These are phyloP conservation scores for Phaonia tiefii DNA, from an alignment of 2,888 invertebrate genomes.

Conservation along the genomic window DNA sequence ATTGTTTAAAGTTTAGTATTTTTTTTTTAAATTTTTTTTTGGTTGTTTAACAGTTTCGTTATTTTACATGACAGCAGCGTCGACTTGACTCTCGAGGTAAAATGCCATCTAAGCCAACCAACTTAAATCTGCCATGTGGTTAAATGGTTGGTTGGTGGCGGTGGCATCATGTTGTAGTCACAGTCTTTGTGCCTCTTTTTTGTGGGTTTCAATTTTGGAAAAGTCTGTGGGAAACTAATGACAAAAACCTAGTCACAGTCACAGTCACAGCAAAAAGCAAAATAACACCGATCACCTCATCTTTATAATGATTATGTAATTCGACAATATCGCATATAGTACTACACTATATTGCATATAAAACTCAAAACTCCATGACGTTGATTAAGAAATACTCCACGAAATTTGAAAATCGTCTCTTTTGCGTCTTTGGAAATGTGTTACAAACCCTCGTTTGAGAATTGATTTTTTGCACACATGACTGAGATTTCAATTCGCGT, in stretches of 20 bases:
- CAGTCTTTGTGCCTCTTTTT: not conserved
- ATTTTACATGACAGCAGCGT: not conserved
- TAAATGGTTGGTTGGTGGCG: too few relatives aligned
- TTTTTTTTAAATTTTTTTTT: too few relatives aligned
- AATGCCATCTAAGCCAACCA: too few relatives aligned
- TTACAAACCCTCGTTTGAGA: not conserved
- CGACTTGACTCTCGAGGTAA: too few relatives aligned
- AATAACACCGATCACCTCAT: conserved; percentile 26
- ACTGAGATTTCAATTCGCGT: conserved; percentile 10
- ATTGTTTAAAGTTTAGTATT: too few relatives aligned
- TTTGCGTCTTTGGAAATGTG: not conserved
- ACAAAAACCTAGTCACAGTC: not conserved
- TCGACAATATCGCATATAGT: not conserved
- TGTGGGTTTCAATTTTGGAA: conserved; percentile 17
- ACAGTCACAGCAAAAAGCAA: conserved; percentile 8
- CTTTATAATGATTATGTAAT: conserved; percentile 42
- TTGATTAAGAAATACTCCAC: conserved; percentile 42
- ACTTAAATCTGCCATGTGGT: too few relatives aligned
- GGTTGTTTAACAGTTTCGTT: conserved; percentile 14
- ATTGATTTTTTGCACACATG: not conserved
- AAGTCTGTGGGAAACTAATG: conserved; percentile 44
- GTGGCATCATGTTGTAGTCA: not conserved
- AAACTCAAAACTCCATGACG: conserved; percentile 43
- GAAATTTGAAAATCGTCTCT: not conserved
- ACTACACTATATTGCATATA: conserved; percentile 16